Percentiles rank a stretch among this genome's conserved stretches.
Conservation (phyloP, 2,888 invertebrate genomes). For the Drosophila kuntzei region DNA sequence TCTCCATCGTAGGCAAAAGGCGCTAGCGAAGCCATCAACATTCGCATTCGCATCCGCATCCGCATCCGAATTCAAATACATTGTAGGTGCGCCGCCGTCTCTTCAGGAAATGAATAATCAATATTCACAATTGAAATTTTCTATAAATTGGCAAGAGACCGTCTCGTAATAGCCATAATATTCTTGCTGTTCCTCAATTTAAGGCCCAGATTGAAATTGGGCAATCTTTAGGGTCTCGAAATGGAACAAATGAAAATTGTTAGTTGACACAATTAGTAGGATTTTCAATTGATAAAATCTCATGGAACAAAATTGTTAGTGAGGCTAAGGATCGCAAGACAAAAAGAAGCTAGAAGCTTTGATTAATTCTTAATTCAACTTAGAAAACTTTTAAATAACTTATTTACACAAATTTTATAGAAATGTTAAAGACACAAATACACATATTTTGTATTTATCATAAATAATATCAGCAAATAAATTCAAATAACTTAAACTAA, state of each 20-base stretch:
- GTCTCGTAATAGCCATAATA: slow-evolving; percentile 17
- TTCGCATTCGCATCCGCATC: slow-evolving; percentile 33
- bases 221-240: background rate
- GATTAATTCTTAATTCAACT: too few relatives aligned
- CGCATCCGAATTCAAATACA: slow-evolving; percentile 30
- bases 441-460: too few relatives aligned
- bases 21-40: slow-evolving; percentile 39
- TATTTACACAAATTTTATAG: too few relatives aligned
- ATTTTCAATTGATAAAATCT: background rate
- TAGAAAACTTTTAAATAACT: too few relatives aligned
- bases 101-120: slow-evolving; percentile 74
- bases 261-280: slow-evolving; percentile 7
- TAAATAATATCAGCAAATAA: too few relatives aligned
- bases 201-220: slow-evolving; percentile 2
- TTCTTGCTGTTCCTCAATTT: background rate
- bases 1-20: slow-evolving; percentile 39
- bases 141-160: slow-evolving; percentile 65
- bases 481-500: too few relatives aligned
- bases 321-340: background rate
- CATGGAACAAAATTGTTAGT: too few relatives aligned
- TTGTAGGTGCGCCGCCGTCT: slow-evolving; percentile 51
- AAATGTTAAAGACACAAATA: too few relatives aligned
- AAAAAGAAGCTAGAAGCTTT: too few relatives aligned
- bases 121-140: slow-evolving; percentile 77
- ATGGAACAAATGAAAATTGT: background rate